Evolutionary conservation across 2,888 invertebrate species (phyloP).

Genomic region (Pandemis corylana): DNA sequence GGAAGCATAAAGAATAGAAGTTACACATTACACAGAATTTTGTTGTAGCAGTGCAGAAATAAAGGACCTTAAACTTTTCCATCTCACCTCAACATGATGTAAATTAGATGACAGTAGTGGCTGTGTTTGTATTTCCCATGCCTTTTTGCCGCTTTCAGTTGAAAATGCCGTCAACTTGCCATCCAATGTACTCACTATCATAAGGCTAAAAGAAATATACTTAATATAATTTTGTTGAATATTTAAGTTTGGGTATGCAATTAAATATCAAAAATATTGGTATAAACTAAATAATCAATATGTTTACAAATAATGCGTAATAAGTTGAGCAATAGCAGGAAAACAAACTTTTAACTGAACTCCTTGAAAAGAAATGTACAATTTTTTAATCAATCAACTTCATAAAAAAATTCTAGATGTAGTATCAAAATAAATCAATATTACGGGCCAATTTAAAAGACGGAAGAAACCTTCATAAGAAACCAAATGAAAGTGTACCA

Average conservation of each 20-base stretch:
- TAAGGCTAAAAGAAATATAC: slow-evolving; percentile 81
- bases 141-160: slow-evolving; percentile 87
- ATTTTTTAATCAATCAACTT: not conserved
- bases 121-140: slow-evolving; percentile 93
- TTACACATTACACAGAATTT: not conserved
- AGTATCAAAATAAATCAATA: not conserved
- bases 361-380: not conserved
- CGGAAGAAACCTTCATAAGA: slow-evolving; percentile 2
- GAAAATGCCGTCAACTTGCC: slow-evolving; percentile 94
- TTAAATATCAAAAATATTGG: not conserved
- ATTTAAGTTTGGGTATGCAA: not conserved
- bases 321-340: slow-evolving; percentile 1
- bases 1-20: too few relatives aligned
- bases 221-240: not conserved
- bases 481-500: slow-evolving; percentile 4
- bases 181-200: slow-evolving; percentile 96
- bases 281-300: not conserved
- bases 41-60: not conserved
- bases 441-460: not conserved
- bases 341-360: not conserved
- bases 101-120: slow-evolving; percentile 95
- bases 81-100: slow-evolving; percentile 91
- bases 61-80: not conserved
- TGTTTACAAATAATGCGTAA: slow-evolving; percentile 10
- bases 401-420: not conserved